Conservation (phyloP, 2,888 invertebrate species). For the Stenichneumon culpator region DNA sequence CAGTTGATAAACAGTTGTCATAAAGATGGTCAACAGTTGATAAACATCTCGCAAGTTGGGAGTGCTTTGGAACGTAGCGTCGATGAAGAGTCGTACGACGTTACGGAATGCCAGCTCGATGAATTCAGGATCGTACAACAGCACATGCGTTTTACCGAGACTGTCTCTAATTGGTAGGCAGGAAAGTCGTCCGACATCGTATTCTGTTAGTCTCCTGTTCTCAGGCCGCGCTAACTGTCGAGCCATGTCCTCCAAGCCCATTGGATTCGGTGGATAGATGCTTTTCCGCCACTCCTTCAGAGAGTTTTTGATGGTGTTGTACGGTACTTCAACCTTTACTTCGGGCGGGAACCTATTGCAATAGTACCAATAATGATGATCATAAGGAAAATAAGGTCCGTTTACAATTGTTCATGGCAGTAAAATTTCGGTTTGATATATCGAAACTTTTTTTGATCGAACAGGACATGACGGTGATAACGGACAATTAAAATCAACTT, state of each 20-base stretch:
- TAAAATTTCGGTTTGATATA: background rate
- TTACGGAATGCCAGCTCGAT: background rate
- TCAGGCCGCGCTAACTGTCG: conserved; percentile 14
- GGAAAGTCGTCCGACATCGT: background rate
- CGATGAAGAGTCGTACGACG: conserved; percentile 38
- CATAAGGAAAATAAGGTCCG: background rate
- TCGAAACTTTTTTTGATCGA: background rate
- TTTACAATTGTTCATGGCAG: background rate
- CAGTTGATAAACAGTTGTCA: no score
- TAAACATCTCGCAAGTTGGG: background rate
- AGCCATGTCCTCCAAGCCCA: conserved; percentile 16
- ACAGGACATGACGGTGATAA: background rate
- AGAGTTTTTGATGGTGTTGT: background rate
- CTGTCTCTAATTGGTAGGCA: background rate
- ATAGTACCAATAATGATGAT: background rate
- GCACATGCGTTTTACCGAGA: conserved; percentile 5
- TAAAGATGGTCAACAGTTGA: no score
- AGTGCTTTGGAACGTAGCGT: conserved; percentile 47
- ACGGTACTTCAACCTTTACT: conserved; percentile 20
- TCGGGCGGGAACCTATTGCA: conserved; percentile 13
- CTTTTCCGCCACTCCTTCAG: conserved; percentile 36
- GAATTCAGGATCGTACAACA: conserved; percentile 36
- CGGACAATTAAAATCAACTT: conserved; percentile 23
- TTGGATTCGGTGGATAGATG: background rate
- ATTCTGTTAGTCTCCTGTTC: conserved; percentile 18